Percentiles rank a stretch among this genome's conserved stretches.
phyloP scores from a whole-genome alignment of 2,797 vertebrate species.

The Tenualosa ilisha region DNA sequence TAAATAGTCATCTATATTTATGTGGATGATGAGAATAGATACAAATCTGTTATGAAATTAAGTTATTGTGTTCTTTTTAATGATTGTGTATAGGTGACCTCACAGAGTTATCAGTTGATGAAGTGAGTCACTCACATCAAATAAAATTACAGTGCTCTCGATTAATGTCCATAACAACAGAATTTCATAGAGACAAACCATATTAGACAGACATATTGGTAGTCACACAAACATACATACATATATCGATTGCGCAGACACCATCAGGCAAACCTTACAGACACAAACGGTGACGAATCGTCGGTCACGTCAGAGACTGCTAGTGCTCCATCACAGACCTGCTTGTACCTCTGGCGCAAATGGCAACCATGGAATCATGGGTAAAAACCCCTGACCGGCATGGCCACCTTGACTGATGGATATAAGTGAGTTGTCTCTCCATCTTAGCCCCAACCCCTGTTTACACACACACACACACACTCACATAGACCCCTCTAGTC shows the following conservation, averaged over 20 bases:
- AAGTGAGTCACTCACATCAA: not conserved
- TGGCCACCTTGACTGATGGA: not conserved
- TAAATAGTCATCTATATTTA: too few species aligned
- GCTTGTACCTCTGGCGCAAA: conserved; percentile 3
- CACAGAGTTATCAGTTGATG: not conserved
- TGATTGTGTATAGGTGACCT: not conserved
- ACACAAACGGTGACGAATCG: not conserved
- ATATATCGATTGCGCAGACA: not conserved
- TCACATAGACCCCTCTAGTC: not conserved
- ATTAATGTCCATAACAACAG: not conserved
- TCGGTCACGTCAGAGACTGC: not conserved
- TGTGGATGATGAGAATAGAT: too few species aligned
- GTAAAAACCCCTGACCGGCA: not conserved
- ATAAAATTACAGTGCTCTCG: not conserved
- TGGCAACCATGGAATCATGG: conserved; percentile 6
- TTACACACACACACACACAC: not conserved
- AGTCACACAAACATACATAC: not conserved
- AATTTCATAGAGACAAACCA: not conserved
- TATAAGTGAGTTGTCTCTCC: not conserved
- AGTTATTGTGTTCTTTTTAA: not conserved
- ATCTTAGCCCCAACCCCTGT: not conserved
- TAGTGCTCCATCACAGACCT: not conserved
- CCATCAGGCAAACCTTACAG: not conserved
- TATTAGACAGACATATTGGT: not conserved
- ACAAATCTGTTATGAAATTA: too few species aligned